Percentiles rank a stretch among this genome's conserved stretches.
Conservation (phyloP, 2,888 invertebrate species). For the Digitonthophagus gazella region DNA sequence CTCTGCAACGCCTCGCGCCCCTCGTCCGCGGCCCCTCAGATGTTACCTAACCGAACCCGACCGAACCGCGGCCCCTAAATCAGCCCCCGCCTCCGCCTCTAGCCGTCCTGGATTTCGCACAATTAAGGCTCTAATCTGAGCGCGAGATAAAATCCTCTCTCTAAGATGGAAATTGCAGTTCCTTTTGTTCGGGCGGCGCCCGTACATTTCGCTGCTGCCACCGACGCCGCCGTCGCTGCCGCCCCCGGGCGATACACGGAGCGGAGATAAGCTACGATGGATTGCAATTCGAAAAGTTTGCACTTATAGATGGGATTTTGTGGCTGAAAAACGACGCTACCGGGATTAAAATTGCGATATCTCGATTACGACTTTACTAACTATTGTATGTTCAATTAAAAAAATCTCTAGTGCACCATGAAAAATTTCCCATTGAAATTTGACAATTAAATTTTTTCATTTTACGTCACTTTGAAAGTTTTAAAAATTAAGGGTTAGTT, state of each 20-base stretch:
- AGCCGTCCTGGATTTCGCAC: background rate
- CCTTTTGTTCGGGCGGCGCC: slow-evolving; percentile 8
- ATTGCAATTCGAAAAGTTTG: slow-evolving; percentile 30
- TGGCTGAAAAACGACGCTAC: background rate
- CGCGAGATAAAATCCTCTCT: slow-evolving; percentile 10
- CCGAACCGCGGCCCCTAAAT: slow-evolving; percentile 3
- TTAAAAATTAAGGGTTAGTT: too few relatives aligned
- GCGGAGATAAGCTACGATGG: slow-evolving; percentile 50
- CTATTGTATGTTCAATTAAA: too few relatives aligned
- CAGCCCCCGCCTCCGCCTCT: background rate
- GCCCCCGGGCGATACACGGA: slow-evolving; percentile 40
- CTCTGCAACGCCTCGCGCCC: slow-evolving; percentile 35
- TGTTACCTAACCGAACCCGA: slow-evolving; percentile 20
- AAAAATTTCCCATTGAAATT: too few relatives aligned
- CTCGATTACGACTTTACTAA: too few relatives aligned
- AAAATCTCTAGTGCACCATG: background rate
- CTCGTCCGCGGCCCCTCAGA: slow-evolving; percentile 26
- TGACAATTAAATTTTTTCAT: too few relatives aligned
- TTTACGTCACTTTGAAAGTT: too few relatives aligned
- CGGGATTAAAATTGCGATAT: background rate
- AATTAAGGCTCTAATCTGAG: slow-evolving; percentile 12
- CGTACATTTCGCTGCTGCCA: slow-evolving; percentile 44
- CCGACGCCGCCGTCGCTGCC: slow-evolving; percentile 45
- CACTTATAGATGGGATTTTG: background rate
- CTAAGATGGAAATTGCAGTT: slow-evolving; percentile 16